Conservation (phyloP, 2,113 vertebrate genomes). For the Tyrannus savana region DNA sequence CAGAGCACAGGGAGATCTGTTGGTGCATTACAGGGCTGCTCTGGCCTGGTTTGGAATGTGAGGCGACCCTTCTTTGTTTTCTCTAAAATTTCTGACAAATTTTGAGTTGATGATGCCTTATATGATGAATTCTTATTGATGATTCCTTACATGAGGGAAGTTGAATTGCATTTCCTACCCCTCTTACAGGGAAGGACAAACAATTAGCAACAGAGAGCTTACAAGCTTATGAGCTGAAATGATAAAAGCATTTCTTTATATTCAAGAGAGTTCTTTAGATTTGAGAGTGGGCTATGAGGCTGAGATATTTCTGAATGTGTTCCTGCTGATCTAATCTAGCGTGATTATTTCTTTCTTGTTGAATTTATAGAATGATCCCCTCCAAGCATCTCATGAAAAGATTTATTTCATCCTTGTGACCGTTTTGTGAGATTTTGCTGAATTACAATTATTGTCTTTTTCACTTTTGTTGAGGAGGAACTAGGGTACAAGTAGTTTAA, state of each 20-base stretch:
- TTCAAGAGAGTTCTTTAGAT: not conserved
- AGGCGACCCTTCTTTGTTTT: not conserved
- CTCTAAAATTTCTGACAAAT: not conserved
- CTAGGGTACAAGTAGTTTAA: not conserved
- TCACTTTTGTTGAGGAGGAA: not conserved
- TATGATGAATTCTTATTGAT: too few species aligned
- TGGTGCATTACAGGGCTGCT: not conserved
- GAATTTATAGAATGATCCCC: not conserved
- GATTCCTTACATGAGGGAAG: not conserved
- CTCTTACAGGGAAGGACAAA: not conserved
- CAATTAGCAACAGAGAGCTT: not conserved
- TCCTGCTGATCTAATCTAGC: not conserved
- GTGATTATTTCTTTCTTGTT: not conserved
- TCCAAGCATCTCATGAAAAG: not conserved
- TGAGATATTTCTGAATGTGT: not conserved
- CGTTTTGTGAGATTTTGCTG: not conserved
- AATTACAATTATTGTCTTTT: not conserved
- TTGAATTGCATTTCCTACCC: not conserved
- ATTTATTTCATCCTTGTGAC: not conserved
- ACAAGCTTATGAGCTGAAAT: not conserved
- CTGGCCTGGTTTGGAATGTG: not conserved
- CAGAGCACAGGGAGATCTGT: not conserved
- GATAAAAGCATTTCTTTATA: not conserved
- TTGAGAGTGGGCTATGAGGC: not conserved
- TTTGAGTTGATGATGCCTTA: not conserved